Percentiles rank a stretch among this genome's conserved stretches.
phyloP scores from a whole-genome alignment of 2,888 invertebrate species.

The Mayetiola destructor region DNA sequence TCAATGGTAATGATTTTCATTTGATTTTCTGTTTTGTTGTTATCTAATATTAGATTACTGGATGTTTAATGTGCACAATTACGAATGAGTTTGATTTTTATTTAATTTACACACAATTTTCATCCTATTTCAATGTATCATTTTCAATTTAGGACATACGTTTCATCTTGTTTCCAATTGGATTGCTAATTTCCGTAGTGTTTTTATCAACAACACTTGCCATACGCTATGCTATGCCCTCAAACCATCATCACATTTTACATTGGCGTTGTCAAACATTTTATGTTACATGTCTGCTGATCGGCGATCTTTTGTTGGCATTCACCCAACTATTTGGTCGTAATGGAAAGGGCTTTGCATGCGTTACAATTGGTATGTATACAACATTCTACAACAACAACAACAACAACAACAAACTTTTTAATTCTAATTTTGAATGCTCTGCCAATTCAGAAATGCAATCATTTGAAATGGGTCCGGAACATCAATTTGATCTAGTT shows the following conservation, averaged over 20 bases:
- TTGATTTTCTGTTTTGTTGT: too few relatives aligned
- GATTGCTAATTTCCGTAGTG: conserved; percentile 62
- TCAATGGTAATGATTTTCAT: too few relatives aligned
- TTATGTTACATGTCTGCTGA: conserved; percentile 68
- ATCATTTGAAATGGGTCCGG: too few relatives aligned
- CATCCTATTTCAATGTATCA: neutral
- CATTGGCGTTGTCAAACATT: conserved; percentile 83
- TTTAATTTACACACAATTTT: neutral
- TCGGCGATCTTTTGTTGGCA: conserved; percentile 66
- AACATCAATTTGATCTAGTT: too few relatives aligned
- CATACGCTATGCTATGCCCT: conserved; percentile 63
- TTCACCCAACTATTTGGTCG: conserved; percentile 56
- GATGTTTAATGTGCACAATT: too few relatives aligned
- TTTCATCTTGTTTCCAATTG: conserved; percentile 60
- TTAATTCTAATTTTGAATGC: too few relatives aligned
- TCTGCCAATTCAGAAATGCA: too few relatives aligned
- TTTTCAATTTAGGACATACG: conserved; percentile 36
- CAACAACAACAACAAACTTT: too few relatives aligned
- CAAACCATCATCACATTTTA: conserved; percentile 62
- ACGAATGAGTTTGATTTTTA: too few relatives aligned
- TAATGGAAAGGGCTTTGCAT: conserved; percentile 44
- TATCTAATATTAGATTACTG: too few relatives aligned
- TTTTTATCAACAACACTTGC: conserved; percentile 69
- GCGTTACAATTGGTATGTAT: conserved; percentile 53
- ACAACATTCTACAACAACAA: neutral